phyloP scores from a whole-genome alignment of 2,113 vertebrate genomes.

The Hippolais icterina region DNA sequence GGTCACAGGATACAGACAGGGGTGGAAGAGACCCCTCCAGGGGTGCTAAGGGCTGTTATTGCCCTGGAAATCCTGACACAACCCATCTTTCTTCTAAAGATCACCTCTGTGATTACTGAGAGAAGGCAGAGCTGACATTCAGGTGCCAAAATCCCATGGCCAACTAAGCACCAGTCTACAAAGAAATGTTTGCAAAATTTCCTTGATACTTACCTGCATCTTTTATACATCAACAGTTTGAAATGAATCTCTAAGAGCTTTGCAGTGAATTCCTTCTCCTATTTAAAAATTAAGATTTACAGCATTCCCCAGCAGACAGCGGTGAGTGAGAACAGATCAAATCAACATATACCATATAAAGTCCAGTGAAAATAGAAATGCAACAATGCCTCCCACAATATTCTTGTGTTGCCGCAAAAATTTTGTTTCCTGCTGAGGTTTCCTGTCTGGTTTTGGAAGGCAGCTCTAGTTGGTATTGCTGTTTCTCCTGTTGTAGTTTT shows the following conservation, averaged over 20 bases:
- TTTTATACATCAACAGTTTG: background rate
- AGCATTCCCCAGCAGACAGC: background rate
- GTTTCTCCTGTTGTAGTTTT: background rate
- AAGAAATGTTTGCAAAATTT: background rate
- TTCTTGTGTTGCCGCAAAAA: background rate
- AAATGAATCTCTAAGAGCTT: fast-evolving
- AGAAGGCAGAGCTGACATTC: background rate
- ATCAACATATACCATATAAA: background rate
- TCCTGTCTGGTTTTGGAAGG: background rate
- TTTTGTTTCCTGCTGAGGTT: background rate
- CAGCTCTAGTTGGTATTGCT: background rate
- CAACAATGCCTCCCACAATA: background rate
- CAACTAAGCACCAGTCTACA: background rate
- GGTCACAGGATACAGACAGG: fast-evolving
- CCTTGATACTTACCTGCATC: background rate
- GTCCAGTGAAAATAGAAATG: background rate
- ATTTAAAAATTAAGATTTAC: background rate
- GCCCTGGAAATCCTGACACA: background rate
- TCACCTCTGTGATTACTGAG: background rate
- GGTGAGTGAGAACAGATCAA: background rate
- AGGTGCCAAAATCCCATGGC: background rate
- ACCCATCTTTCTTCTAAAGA: background rate
- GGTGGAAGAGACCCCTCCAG: fast-evolving
- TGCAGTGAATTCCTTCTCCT: background rate
- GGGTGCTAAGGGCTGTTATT: background rate